Conservation (phyloP, 2,888 invertebrate species). For the Cyaniris semiargus region DNA sequence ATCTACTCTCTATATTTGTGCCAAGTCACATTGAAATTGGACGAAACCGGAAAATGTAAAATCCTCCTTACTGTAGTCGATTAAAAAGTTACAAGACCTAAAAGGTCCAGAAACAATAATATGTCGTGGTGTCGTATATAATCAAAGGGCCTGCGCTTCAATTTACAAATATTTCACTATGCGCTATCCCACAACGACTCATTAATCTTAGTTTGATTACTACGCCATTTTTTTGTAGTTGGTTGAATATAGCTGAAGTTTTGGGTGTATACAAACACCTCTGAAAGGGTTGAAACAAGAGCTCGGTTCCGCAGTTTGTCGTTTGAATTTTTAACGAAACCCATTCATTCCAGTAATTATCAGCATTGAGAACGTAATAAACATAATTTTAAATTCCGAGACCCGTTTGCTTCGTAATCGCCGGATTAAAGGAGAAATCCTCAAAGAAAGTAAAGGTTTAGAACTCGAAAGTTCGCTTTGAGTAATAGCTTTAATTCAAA, state of each 20-base stretch:
- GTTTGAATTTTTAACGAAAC: constrained; percentile 24
- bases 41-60: no score
- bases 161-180: no score
- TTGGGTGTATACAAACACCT: background rate
- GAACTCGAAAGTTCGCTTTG: background rate
- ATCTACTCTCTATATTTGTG: no score
- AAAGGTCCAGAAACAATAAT: no score
- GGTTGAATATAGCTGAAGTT: background rate
- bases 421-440: constrained; percentile 7
- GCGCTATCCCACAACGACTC: no score
- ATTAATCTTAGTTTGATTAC: no score
- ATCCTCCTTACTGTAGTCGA: no score
- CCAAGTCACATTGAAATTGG: no score
- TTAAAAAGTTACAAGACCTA: no score
- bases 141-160: no score
- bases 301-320: background rate
- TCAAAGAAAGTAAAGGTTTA: constrained; percentile 21
- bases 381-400: constrained; percentile 8
- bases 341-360: constrained; percentile 4
- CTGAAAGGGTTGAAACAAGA: background rate
- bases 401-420: constrained; percentile 3
- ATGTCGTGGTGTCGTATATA: no score
- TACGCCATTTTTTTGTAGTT: background rate
- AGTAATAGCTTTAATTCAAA: background rate
- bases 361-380: constrained; percentile 3